Percentiles rank a stretch among this genome's conserved stretches.
phyloP scores from a whole-genome alignment of 2,113 vertebrate species.

The Leuciscus idus region DNA sequence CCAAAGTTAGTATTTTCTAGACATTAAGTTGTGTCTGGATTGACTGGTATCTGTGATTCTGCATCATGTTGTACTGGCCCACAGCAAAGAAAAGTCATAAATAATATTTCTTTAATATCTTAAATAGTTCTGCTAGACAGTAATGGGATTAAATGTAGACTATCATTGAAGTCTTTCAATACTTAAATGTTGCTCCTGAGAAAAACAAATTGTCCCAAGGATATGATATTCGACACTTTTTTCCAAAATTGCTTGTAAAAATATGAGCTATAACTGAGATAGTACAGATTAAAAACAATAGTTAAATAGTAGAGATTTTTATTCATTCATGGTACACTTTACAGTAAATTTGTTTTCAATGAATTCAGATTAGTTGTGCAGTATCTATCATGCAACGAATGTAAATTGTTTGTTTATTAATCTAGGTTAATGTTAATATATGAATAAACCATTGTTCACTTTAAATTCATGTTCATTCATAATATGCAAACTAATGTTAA shows the following conservation, averaged over 20 bases:
- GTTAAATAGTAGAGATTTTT: background rate
- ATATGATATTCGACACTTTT: background rate
- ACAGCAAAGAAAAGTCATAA: background rate
- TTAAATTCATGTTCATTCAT: background rate
- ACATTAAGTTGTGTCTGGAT: background rate
- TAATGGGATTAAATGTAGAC: background rate
- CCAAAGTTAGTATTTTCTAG: background rate
- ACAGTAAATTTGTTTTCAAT: background rate
- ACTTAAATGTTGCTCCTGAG: background rate
- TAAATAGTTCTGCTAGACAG: background rate
- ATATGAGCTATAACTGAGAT: background rate
- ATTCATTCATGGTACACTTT: background rate
- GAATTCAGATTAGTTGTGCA: background rate
- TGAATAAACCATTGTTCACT: background rate
- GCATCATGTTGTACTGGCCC: background rate
- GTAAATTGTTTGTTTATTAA: background rate
- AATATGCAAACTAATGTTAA: background rate
- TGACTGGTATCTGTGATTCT: background rate
- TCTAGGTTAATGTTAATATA: background rate
- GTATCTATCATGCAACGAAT: background rate
- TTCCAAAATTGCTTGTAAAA: background rate
- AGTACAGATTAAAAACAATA: background rate
- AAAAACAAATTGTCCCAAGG: background rate
- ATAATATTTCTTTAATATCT: background rate
- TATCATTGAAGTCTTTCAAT: background rate